Percentiles rank a stretch among this genome's conserved stretches.
Evolutionary conservation across 1,140 invertebrate genomes (phyloP).

Genomic region (Caenorhabditis remanei): DNA sequence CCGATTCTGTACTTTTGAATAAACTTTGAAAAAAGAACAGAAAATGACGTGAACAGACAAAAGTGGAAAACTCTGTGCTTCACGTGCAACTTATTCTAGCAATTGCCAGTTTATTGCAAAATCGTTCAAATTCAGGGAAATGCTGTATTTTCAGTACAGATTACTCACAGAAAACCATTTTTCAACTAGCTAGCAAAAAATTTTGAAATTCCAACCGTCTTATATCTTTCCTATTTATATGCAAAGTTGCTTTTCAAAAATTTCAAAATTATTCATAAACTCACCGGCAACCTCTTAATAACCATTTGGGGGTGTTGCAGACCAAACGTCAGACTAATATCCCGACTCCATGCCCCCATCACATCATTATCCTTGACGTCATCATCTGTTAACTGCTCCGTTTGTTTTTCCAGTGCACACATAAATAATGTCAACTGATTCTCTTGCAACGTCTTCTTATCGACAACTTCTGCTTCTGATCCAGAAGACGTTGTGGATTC

Average conservation of each 20-base stretch:
- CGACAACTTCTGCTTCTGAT: constrained; percentile 30
- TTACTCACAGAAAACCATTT: too few species aligned
- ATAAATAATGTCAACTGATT: constrained; percentile 56
- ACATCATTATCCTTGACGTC: constrained; percentile 62
- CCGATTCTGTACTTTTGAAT: too few species aligned
- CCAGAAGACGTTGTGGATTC: constrained; percentile 33
- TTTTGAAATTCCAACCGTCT: too few species aligned
- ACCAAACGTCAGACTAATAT: constrained; percentile 63
- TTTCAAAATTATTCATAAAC: constrained; percentile 32
- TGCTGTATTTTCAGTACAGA: too few species aligned
- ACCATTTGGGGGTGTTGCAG: constrained; percentile 66
- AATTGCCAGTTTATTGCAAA: too few species aligned
- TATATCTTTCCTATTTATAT: constrained; percentile 14
- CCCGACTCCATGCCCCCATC: constrained; percentile 60
- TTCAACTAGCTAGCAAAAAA: too few species aligned
- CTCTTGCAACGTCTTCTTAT: constrained; percentile 18
- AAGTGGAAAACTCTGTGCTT: too few species aligned
- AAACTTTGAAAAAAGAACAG: too few species aligned
- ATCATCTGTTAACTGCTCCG: constrained; percentile 61
- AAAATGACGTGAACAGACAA: too few species aligned
- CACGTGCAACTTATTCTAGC: too few species aligned
- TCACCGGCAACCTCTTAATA: constrained; percentile 63
- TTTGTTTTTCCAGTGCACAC: constrained; percentile 57
- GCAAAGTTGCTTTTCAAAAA: not conserved
- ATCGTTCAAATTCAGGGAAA: too few species aligned